Evolutionary conservation across 92 coral and sea anemone species (phyloP).

Genomic region (Umimayanthus kanabou): DNA sequence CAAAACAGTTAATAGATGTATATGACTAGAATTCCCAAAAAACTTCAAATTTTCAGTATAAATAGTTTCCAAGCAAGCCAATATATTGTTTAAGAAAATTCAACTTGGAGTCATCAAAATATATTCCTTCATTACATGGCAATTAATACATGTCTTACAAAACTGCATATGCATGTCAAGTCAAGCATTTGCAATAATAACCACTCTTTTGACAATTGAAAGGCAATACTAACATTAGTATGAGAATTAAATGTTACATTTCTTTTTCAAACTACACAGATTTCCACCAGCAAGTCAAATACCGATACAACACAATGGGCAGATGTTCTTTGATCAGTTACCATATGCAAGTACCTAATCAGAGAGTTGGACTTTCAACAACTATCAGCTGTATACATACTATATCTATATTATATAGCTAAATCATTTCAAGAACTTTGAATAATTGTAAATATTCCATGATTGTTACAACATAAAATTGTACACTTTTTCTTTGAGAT

Average conservation of each 20-base stretch:
- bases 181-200: background rate
- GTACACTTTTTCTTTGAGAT: background rate
- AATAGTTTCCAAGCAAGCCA: too few species aligned
- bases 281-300: background rate
- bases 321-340: background rate
- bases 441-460: background rate
- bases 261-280: background rate
- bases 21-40: too few species aligned
- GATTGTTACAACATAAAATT: background rate
- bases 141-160: too few species aligned
- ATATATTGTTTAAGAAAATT: too few species aligned
- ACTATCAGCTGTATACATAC: background rate
- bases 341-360: background rate
- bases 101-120: too few species aligned
- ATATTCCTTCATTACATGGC: too few species aligned
- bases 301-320: constrained; percentile 1
- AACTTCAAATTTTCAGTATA: too few species aligned
- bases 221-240: background rate
- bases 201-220: background rate
- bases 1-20: too few species aligned
- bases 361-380: background rate
- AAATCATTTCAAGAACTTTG: too few species aligned
- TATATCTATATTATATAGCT: too few species aligned
- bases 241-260: background rate
- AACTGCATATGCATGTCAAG: too few species aligned